These are phyloP conservation scores for Nephrotoma guestfalica DNA, from an alignment of 2,888 invertebrate genomes.

Conservation along the genomic window DNA sequence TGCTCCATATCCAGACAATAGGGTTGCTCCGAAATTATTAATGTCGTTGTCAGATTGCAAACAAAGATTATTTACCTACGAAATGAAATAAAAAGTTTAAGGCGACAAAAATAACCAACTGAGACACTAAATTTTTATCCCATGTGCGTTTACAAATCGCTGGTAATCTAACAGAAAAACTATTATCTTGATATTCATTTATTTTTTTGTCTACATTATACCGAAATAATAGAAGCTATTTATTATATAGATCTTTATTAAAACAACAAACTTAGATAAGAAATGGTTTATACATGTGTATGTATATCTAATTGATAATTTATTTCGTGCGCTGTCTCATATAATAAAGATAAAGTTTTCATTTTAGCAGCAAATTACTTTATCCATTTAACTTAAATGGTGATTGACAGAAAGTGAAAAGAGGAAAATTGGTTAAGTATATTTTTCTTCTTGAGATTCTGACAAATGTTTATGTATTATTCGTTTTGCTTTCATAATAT, in stretches of 20 bases:
- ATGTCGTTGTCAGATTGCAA: too few relatives aligned
- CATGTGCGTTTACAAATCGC: neutral
- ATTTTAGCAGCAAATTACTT: neutral
- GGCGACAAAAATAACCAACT: too few relatives aligned
- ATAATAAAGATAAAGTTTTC: neutral
- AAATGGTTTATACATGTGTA: neutral
- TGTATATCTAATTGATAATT: neutral
- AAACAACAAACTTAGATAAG: neutral
- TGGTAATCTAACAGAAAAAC: neutral
- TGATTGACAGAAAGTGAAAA: neutral
- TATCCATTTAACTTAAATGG: neutral
- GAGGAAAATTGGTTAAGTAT: neutral
- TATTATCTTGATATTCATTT: neutral
- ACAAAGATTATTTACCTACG: too few relatives aligned
- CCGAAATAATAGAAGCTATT: neutral
- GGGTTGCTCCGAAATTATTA: too few relatives aligned
- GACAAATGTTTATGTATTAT: neutral
- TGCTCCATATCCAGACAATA: too few relatives aligned
- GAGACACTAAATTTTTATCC: neutral
- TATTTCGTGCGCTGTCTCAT: neutral
- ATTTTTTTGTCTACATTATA: neutral
- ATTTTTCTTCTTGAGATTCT: neutral
- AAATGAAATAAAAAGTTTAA: too few relatives aligned
- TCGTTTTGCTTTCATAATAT: neutral
- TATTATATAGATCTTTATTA: neutral